A percentile compares a stretch with the other conserved stretches of the same genome.
phyloP scores from a whole-genome alignment of 1,140 invertebrate genomes.

The Leptonema lineaticorne region DNA sequence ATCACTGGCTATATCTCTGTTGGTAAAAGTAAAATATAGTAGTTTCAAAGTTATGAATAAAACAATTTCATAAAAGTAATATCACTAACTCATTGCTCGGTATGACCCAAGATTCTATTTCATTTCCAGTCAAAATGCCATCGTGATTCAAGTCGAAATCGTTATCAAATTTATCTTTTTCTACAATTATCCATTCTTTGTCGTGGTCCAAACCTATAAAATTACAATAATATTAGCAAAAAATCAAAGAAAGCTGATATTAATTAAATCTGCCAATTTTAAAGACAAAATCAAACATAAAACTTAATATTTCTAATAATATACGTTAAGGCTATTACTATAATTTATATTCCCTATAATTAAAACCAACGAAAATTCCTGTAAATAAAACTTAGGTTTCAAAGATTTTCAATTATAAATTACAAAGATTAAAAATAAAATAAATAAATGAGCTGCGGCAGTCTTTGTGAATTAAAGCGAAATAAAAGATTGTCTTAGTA shows the following conservation, averaged over 20 bases:
- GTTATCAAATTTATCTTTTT: conserved; percentile 89
- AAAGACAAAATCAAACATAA: neutral
- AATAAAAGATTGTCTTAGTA: too few species aligned
- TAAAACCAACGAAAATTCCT: too few species aligned
- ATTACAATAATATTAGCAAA: too few species aligned
- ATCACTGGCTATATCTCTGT: conserved; percentile 81
- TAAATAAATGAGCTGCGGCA: neutral
- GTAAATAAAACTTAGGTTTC: too few species aligned
- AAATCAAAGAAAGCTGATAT: too few species aligned
- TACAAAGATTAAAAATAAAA: neutral
- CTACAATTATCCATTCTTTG: conserved; percentile 78
- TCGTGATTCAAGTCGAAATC: conserved; percentile 88
- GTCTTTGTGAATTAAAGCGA: neutral
- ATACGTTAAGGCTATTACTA: neutral
- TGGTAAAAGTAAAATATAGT: conserved; percentile 38
- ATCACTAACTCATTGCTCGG: conserved; percentile 83
- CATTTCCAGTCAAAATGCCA: conserved; percentile 74
- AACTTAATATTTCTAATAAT: neutral
- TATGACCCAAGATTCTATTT: conserved; percentile 88
- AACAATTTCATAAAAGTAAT: conserved; percentile 29
- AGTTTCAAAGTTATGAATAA: conserved; percentile 8
- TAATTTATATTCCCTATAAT: too few species aligned
- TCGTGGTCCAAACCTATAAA: conserved; percentile 66
- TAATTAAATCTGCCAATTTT: too few species aligned
- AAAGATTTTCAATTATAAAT: neutral